Conservation (phyloP, 2,888 invertebrate genomes). For the Plebejus argus region DNA sequence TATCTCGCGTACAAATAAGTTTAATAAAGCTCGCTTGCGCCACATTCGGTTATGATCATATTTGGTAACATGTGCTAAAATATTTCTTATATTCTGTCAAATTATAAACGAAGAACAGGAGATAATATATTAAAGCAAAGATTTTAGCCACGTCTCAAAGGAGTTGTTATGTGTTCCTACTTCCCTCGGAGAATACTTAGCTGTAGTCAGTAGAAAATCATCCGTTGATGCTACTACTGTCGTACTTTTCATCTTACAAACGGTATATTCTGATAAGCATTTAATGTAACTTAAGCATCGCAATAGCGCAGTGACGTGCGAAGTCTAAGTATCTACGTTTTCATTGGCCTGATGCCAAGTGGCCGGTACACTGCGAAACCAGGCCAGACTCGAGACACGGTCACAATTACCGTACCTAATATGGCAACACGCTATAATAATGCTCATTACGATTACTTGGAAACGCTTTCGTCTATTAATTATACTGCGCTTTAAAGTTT, state of each 20-base stretch:
- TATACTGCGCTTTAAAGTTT: background rate
- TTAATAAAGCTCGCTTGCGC: too few relatives aligned
- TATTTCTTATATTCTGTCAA: too few relatives aligned
- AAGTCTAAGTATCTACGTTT: slow-evolving; percentile 37
- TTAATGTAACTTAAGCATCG: slow-evolving; percentile 15
- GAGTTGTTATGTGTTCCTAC: too few relatives aligned
- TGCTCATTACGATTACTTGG: slow-evolving; percentile 18
- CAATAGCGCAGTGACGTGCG: slow-evolving; percentile 20
- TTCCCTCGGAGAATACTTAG: too few relatives aligned
- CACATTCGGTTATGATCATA: too few relatives aligned
- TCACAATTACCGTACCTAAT: slow-evolving; percentile 28
- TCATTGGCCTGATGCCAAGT: slow-evolving; percentile 41
- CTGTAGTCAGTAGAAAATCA: too few relatives aligned
- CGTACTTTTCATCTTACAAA: background rate
- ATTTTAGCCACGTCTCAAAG: too few relatives aligned
- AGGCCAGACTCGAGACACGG: slow-evolving; percentile 37
- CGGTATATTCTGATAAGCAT: background rate
- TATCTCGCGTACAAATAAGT: too few relatives aligned
- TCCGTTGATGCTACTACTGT: too few relatives aligned
- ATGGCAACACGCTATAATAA: slow-evolving; percentile 27
- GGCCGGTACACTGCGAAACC: slow-evolving; percentile 39
- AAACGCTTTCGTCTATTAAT: background rate
- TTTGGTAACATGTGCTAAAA: too few relatives aligned
- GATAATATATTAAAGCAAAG: too few relatives aligned
- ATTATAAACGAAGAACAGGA: too few relatives aligned